Evolutionary conservation across 2,888 invertebrate genomes (phyloP), one percentile per base, ranked within the genome.

Genomic region (Sesia bembeciformis): DNA sequence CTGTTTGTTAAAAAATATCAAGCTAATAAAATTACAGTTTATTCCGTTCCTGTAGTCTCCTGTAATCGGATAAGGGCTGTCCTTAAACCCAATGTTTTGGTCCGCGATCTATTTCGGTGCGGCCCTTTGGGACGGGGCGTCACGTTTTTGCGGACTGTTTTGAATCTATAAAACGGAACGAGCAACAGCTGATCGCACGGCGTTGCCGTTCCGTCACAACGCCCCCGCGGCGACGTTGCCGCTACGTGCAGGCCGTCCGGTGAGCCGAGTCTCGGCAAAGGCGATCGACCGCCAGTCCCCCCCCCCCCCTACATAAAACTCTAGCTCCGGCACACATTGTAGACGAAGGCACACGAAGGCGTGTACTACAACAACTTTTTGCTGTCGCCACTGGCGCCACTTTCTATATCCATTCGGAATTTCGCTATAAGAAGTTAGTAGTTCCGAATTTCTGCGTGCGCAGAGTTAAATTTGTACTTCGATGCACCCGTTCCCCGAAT

Each of bases 151-250:
- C 76, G 68, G 76, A 79, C 81, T 82, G 85, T 81, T 84, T 81
- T 81, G 83, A 84, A 83, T 85, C 76, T 81, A 79, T 78, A 78
- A 77, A 74, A 68, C 69, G 69, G 66, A 66, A 66, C 67, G 69
- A 62, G 74, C 76, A 86, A 84, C 87, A 87, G 87, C 87, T 87
- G 87, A 87, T 86, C 74, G 78, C 40, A 69, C 75, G 72, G 60
- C 57, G 83, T 81, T 81, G 82, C 79, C 74, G 64, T 65, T 40
- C 40, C n/a, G 73, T 77, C 72, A 56, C 66, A 83, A 81, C 84
- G 84, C 79, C 84, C 66, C 66, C 70, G 65, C 72, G 77, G 40
- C 78, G 72, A 56, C 66, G 84, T 82, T 84, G 84, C 78, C 84
- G 66, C 66, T 70, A 64, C 72, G 78, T 62, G 69, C 72, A 58